phyloP scores from a whole-genome alignment of 2,797 vertebrate genomes.

The Gymnoscopelus microlampas region DNA sequence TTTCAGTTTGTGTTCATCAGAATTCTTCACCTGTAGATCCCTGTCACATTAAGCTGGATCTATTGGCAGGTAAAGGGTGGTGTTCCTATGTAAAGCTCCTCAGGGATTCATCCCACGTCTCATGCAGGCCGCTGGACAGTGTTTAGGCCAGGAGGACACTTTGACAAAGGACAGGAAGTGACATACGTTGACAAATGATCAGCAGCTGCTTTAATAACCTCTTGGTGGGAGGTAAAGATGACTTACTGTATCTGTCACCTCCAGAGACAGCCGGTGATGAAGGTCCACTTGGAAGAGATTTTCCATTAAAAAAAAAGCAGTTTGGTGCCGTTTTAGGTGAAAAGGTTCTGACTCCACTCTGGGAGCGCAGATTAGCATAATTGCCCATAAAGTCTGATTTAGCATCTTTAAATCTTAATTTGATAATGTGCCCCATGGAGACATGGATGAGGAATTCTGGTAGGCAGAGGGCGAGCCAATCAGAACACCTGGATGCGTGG shows the following conservation, averaged over 20 bases:
- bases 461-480: slow-evolving; percentile 7
- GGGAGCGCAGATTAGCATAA: slow-evolving; percentile 71
- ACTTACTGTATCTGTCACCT: slow-evolving; percentile 50
- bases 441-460: slow-evolving; percentile 28
- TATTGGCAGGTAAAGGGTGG: not conserved
- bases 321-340: slow-evolving; percentile 66
- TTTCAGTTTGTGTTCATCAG: slow-evolving; percentile 13
- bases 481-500: slow-evolving; percentile 8
- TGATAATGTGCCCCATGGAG: slow-evolving; percentile 54
- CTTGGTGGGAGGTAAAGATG: slow-evolving; percentile 54
- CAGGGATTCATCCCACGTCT: too few species aligned
- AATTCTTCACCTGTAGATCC: slow-evolving; percentile 12
- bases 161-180: slow-evolving; percentile 47
- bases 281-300: slow-evolving; percentile 63
- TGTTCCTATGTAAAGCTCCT: too few species aligned
- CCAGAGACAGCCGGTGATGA: slow-evolving; percentile 47
- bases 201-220: slow-evolving; percentile 54
- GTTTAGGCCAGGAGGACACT: slow-evolving; percentile 39
- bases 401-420: slow-evolving; percentile 69
- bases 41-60: slow-evolving; percentile 6
- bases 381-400: slow-evolving; percentile 71
- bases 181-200: slow-evolving; percentile 37
- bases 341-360: slow-evolving; percentile 69
- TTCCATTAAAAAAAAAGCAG: slow-evolving; percentile 72
- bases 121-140: slow-evolving; percentile 6